phyloP scores from a whole-genome alignment of 2,113 vertebrate genomes.

The Erythrolamprus reginae region DNA sequence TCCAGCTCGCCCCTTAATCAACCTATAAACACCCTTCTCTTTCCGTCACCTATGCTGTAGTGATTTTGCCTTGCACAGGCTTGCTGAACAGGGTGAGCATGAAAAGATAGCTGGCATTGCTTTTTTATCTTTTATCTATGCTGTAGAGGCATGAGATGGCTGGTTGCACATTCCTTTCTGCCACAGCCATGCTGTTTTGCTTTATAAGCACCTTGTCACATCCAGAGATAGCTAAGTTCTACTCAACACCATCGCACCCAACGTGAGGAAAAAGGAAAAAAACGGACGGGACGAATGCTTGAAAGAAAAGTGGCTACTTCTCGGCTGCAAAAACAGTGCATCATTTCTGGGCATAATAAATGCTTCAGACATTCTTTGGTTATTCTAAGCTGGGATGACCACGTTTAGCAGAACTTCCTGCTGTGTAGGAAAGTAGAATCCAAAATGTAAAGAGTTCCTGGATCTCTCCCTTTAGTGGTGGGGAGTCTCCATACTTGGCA shows the following conservation, averaged over 20 bases:
- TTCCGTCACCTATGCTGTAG: not conserved
- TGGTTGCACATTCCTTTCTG: not conserved
- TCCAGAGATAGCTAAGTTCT: conserved; percentile 4
- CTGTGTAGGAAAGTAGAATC: not conserved
- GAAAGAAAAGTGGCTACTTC: not conserved
- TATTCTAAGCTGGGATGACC: not conserved
- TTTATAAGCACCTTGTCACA: not conserved
- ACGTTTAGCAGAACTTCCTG: not conserved
- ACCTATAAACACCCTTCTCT: not conserved
- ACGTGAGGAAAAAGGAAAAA: not conserved
- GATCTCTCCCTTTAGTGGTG: not conserved
- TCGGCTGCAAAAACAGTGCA: not conserved
- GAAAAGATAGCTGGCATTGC: not conserved
- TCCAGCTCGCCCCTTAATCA: not conserved
- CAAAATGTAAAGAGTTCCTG: not conserved
- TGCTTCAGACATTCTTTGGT: not conserved
- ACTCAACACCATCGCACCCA: conserved; percentile 11
- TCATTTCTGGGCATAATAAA: not conserved
- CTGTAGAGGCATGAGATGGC: not conserved
- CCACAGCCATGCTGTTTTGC: not conserved
- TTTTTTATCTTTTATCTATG: conserved; percentile 13
- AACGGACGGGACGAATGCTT: not conserved
- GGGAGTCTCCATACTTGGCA: not conserved
- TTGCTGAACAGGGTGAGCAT: not conserved
- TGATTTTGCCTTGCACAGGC: not conserved